Evolutionary conservation across 2,797 vertebrate genomes (phyloP), one percentile per base, ranked within the genome.

Genomic region (Carapus acus): DNA sequence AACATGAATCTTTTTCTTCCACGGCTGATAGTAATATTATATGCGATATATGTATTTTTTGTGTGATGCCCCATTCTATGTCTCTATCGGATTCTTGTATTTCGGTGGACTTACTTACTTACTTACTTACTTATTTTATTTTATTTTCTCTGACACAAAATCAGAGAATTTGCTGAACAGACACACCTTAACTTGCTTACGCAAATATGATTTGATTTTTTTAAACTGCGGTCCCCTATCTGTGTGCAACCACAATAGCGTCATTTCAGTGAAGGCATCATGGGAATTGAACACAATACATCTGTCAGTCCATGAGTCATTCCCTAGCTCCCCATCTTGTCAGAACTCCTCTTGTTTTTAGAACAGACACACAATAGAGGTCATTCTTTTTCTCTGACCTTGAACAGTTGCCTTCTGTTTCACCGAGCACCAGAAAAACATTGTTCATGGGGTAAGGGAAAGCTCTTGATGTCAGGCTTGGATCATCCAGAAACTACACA

Each of bases 321-420:
- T 77, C 77, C 72, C 54, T 19, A 48, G 67, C 67, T 58, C 69
- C 53, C 69, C 58, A 58, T 66, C 15, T 36, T 57, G 68, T 83
- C 73, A 80, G 63, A 76, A 69, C 73, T 75, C 68, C 55, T 65
- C 65, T 87, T 88, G 85, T 88, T 85, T 81, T 59, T 61, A 73
- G 16, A 55, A 48, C 56, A 74, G 73, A 59, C 63, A 67, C 65
- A 88, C 83, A 89, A 86, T 83, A 65, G 74, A 51, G 31, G 55
- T 75, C 23, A 54, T 85, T 83, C 78, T 86, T 68, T 47, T 59
- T 42, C 65, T 68, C 55, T 77, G 78, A 82, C 76, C 71, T 63
- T 17, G 6, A 79, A 82, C 85, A 78, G 78, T 79, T 47, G 72
- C 64, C 63, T 74, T 74, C 72, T 82, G 78, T 84, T 66, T 49